Percentiles rank a stretch among this genome's conserved stretches.
These are phyloP conservation scores for Oophaga sylvatica DNA, from an alignment of 2,797 vertebrate species.

Conservation along the genomic window DNA sequence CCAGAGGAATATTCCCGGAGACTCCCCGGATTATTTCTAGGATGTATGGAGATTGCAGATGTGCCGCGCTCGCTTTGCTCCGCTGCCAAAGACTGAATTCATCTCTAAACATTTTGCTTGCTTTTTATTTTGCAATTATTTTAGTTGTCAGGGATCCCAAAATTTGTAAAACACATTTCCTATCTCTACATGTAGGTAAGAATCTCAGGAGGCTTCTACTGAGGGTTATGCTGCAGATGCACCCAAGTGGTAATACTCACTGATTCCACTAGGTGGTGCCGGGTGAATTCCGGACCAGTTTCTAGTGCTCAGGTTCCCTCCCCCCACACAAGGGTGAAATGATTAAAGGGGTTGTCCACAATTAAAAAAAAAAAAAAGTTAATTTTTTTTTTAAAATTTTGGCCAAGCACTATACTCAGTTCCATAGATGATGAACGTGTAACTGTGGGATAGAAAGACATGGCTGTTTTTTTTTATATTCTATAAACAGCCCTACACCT, in stretches of 20 bases:
- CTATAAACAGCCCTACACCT: no score
- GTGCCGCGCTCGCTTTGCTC: constrained; percentile 4
- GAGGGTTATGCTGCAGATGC: not conserved
- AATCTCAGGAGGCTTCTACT: not conserved
- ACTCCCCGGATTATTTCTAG: constrained; percentile 5
- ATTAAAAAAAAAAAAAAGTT: no score
- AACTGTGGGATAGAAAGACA: no score
- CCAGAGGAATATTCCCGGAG: constrained; percentile 37
- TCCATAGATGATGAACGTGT: no score
- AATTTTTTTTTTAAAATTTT: no score
- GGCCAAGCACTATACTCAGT: no score
- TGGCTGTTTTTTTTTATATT: no score
- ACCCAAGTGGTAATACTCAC: not conserved
- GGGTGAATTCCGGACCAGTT: not conserved
- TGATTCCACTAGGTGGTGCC: not conserved
- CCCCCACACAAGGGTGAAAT: not conserved
- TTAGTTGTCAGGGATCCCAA: constrained; percentile 12
- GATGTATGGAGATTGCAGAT: constrained; percentile 7
- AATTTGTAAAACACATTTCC: constrained; percentile 6
- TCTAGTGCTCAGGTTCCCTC: not conserved
- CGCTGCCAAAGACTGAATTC: constrained; percentile 24
- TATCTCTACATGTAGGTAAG: not conserved
- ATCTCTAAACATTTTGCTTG: not conserved
- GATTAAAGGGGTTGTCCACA: no score
- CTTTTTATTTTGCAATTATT: constrained; percentile 15